Percentiles rank a stretch among this genome's conserved stretches.
phyloP scores from a whole-genome alignment of 1,140 invertebrate genomes.

The Nasonia longicornis region DNA sequence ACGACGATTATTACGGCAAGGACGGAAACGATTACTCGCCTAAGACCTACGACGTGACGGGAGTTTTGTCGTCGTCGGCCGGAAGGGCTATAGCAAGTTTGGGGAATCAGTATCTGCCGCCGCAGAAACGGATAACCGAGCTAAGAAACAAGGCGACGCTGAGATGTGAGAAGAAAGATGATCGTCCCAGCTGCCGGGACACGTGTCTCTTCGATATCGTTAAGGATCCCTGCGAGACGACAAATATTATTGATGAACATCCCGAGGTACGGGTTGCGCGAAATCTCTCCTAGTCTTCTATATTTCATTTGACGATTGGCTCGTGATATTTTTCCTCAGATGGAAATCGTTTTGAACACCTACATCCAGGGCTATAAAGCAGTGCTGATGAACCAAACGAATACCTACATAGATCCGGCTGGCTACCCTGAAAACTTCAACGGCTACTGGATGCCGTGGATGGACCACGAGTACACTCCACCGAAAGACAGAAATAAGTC shows the following conservation, averaged over 20 bases:
- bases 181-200: background rate
- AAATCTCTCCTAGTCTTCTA: background rate
- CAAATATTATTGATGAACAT: constrained; percentile 1
- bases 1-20: background rate
- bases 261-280: background rate
- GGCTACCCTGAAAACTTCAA: constrained; percentile 35
- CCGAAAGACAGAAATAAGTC: constrained; percentile 5
- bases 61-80: background rate
- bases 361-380: background rate
- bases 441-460: constrained; percentile 38
- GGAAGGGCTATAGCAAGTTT: background rate
- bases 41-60: constrained; percentile 6
- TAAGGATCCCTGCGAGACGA: constrained; percentile 32
- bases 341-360: background rate
- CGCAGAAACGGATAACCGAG: background rate
- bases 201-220: constrained; percentile 24
- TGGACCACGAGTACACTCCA: constrained; percentile 20
- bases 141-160: constrained; percentile 13
- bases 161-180: background rate
- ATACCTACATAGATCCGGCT: constrained; percentile 20
- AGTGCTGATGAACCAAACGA: constrained; percentile 23
- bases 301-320: background rate
- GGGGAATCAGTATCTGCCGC: background rate
- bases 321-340: background rate
- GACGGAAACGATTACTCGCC: background rate